Evolutionary conservation across 2,113 vertebrate species (phyloP).

Genomic region (Blennius ocellaris): DNA sequence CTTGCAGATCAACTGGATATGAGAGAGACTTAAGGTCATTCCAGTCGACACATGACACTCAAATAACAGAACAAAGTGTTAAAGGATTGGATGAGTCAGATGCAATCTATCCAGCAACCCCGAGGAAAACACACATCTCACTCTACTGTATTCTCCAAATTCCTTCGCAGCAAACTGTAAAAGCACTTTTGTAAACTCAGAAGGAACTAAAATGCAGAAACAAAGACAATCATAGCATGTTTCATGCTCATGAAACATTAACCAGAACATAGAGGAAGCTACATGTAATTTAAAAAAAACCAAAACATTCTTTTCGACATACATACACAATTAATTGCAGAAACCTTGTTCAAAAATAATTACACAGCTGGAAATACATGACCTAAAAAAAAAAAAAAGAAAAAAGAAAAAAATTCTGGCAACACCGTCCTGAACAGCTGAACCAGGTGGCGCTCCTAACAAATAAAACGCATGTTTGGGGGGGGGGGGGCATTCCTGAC

Average conservation of each 20-base stretch:
- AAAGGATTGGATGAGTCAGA: neutral
- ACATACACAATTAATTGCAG: constrained; percentile 2
- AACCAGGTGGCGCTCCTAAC: constrained; percentile 75
- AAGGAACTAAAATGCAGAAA: too few species aligned
- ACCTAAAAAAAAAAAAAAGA: constrained; percentile 1
- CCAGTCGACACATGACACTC: neutral
- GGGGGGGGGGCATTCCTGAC: constrained; percentile 60
- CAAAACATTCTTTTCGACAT: neutral
- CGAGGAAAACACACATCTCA: too few species aligned
- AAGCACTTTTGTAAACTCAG: too few species aligned
- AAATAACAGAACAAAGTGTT: neutral
- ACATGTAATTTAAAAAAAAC: neutral
- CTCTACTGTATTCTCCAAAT: too few species aligned
- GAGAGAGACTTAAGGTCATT: neutral
- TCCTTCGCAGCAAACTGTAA: too few species aligned
- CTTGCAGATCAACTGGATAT: neutral
- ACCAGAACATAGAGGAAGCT: too few species aligned
- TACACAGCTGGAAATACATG: constrained; percentile 38
- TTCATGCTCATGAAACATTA: too few species aligned
- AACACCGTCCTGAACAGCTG: constrained; percentile 51
- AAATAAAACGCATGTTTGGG: constrained; percentile 53
- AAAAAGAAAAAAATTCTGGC: constrained; percentile 41
- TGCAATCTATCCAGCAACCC: neutral
- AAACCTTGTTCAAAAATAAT: constrained; percentile 18
- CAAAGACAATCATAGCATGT: too few species aligned